Evolutionary conservation across 1,140 invertebrate species (phyloP), one percentile per base, ranked within the genome.

Genomic region (Bombus fervidus): DNA sequence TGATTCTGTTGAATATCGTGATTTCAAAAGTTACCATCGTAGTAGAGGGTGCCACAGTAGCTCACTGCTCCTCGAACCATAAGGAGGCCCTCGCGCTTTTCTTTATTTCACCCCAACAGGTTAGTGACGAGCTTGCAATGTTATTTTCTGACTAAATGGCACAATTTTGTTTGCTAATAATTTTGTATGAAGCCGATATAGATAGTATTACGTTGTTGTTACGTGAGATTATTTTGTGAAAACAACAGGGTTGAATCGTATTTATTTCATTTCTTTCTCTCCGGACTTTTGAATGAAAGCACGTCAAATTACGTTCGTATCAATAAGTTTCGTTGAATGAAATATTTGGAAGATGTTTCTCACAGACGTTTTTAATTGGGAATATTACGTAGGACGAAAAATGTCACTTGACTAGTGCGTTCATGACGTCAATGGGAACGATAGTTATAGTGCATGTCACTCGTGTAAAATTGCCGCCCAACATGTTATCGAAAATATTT

Each of bases 21-120:
- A 88, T 90, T 93, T 91, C 92, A 89, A 93, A 94, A 93, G 93
- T 93, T 93, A 91, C 81, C 83, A 90, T 90, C 87, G 83, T 86
- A 90, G 90, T 93, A 94, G 92, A 94, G 92, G 93, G 93, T 94
- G 94, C 94, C 92, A 94, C 93, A 93, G 93, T 94, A 93, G 93
- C 90, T 73, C 91, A 91, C 88, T 91, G 92, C 90, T 92, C 93
- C 89, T 93, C 90, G 93, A 88, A 90, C 93, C 88, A 90, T 88
- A 91, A 92, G 91, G 92, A 92, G 92, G 87, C 87, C 91, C 90
- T 93, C 91, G 93, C 91, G 91, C 92, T 87, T 91, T 93, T 92
- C 91, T 90, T 93, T 89, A 83, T 90, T 89, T 92, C 85, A 87
- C 91, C 91, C 92, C 89, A 86, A 91, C 93, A 94, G 93, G 93